These are phyloP conservation scores for Heteromyza rotundicornis DNA, from an alignment of 2,888 invertebrate species.

Conservation along the genomic window DNA sequence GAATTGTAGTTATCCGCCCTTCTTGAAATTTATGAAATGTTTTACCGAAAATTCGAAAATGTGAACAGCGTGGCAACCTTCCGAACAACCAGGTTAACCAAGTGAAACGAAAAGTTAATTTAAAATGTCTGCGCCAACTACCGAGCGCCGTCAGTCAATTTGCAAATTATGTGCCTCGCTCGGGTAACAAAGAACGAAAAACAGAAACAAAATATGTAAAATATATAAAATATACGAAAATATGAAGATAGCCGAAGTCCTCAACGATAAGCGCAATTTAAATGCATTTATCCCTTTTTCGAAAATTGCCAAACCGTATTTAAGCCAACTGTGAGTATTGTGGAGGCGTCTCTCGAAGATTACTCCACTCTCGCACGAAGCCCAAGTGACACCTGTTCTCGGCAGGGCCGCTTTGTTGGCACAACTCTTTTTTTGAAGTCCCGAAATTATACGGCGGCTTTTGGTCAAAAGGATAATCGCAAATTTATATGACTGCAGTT, in stretches of 20 bases:
- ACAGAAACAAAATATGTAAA: neutral
- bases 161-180: slow-evolving; percentile 1
- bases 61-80: slow-evolving; percentile 1
- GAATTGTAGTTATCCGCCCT: too few relatives aligned
- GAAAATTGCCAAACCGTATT: neutral
- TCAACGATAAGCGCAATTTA: neutral
- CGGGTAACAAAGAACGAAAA: neutral
- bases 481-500: neutral
- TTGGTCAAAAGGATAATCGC: slow-evolving; percentile 4
- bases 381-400: neutral
- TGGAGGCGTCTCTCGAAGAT: slow-evolving; percentile 3
- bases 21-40: neutral
- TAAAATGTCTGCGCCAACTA: slow-evolving; percentile 19
- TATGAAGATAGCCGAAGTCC: too few relatives aligned
- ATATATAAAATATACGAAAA: too few relatives aligned
- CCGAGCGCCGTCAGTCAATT: slow-evolving; percentile 21
- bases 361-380: too few relatives aligned
- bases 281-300: neutral
- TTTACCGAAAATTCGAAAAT: neutral
- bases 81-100: slow-evolving; percentile 18
- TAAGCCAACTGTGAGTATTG: neutral
- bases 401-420: neutral
- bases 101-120: slow-evolving; percentile 30
- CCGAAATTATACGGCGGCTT: slow-evolving; percentile 4
- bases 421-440: too few relatives aligned